Evolutionary conservation across 2,113 vertebrate genomes (phyloP).

Genomic region (Micromys minutus): DNA sequence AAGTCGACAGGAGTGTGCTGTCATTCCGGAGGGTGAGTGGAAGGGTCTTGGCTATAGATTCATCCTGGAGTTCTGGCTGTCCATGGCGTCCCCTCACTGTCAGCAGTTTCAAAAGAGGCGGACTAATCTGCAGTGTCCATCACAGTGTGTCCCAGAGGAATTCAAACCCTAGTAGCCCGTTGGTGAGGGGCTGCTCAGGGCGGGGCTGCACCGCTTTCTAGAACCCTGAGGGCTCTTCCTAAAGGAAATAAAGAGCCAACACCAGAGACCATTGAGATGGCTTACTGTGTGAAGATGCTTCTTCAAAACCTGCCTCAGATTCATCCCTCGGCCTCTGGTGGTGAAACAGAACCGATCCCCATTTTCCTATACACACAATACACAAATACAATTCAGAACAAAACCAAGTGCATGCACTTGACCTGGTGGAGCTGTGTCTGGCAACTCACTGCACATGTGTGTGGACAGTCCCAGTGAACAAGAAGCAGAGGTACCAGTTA

Average conservation of each 20-base stretch:
- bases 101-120: neutral
- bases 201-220: neutral
- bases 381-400: neutral
- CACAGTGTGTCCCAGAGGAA: neutral
- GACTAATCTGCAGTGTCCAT: neutral
- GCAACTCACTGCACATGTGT: neutral
- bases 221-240: neutral
- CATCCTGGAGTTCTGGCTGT: neutral
- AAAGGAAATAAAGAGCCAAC: neutral
- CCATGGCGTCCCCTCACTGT: neutral
- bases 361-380: neutral
- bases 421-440: neutral
- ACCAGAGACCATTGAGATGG: neutral
- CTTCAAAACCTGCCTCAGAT: neutral
- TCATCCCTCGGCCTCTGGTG: neutral
- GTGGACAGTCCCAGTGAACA: neutral
- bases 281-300: neutral
- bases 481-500: conserved; percentile 24
- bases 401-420: neutral
- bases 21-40: neutral
- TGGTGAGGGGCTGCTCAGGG: neutral
- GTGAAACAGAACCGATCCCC: neutral
- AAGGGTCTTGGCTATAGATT: conserved; percentile 17
- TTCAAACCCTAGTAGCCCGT: neutral
- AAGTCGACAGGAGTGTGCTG: neutral